A percentile compares a stretch with the other conserved stretches of the same genome.
Conservation (phyloP, 23 tunicate genomes). For the Halocynthia aurantium region DNA sequence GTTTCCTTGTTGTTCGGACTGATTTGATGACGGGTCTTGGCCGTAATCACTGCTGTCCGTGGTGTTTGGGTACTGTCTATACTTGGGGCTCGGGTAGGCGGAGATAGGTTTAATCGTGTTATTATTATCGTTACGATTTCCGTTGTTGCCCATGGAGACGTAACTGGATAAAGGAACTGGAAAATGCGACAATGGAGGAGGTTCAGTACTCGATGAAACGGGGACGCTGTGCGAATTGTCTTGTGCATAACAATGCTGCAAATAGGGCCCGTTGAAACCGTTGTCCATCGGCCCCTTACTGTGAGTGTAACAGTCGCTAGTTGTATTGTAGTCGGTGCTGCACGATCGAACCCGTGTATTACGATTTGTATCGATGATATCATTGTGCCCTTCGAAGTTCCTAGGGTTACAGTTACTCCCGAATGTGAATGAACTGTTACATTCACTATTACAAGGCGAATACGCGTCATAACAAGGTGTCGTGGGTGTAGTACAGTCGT, state of each 20-base stretch:
- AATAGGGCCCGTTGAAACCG: background rate
- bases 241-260: background rate
- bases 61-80: too few relatives aligned
- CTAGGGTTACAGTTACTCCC: too few relatives aligned
- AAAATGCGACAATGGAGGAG: constrained; percentile 28
- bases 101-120: background rate
- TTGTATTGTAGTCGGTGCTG: constrained; percentile 14
- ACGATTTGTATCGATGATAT: background rate
- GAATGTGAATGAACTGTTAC: too few relatives aligned
- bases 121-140: background rate
- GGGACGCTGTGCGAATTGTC: background rate
- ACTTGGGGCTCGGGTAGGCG: too few relatives aligned
- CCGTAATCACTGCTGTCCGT: too few relatives aligned
- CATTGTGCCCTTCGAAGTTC: too few relatives aligned
- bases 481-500: too few relatives aligned
- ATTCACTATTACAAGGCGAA: too few relatives aligned
- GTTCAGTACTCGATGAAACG: background rate
- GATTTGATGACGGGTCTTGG: too few relatives aligned
- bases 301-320: background rate
- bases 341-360: constrained; percentile 11
- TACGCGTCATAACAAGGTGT: too few relatives aligned
- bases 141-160: background rate
- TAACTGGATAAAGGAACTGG: constrained; percentile 1
- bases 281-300: background rate
- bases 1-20: too few relatives aligned